Conservation (phyloP, 2,113 vertebrate species). For the Athene noctua region DNA sequence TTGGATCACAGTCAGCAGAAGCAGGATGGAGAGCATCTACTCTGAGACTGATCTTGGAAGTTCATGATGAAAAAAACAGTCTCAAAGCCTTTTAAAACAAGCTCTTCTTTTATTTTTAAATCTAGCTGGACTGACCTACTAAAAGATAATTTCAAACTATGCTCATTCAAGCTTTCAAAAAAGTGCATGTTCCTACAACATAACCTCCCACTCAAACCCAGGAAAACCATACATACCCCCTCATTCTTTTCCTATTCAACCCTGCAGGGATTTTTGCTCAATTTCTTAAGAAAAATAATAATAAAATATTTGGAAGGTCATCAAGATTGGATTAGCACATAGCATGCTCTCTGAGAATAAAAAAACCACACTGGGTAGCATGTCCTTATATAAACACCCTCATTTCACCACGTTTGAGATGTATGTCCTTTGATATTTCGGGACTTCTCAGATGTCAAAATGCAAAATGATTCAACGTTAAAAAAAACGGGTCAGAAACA, state of each 20-base stretch:
- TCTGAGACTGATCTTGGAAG: neutral
- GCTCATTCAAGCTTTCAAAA: neutral
- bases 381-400: neutral
- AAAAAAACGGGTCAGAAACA: neutral
- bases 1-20: neutral
- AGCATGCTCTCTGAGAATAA: neutral
- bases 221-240: neutral
- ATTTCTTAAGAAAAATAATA: neutral
- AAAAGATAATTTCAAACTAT: neutral
- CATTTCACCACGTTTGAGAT: neutral
- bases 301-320: constrained; percentile 17
- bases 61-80: neutral
- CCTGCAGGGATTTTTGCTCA: neutral
- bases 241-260: neutral
- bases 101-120: neutral
- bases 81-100: neutral
- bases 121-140: neutral
- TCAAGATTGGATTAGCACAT: constrained; percentile 20
- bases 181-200: neutral
- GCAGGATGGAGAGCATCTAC: neutral
- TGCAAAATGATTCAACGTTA: neutral
- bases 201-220: neutral
- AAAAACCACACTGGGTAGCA: neutral
- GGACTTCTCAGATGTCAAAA: constrained; percentile 35
- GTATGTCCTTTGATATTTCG: neutral